phyloP scores from a whole-genome alignment of 2,797 vertebrate genomes.

The Anguilla pacifica region DNA sequence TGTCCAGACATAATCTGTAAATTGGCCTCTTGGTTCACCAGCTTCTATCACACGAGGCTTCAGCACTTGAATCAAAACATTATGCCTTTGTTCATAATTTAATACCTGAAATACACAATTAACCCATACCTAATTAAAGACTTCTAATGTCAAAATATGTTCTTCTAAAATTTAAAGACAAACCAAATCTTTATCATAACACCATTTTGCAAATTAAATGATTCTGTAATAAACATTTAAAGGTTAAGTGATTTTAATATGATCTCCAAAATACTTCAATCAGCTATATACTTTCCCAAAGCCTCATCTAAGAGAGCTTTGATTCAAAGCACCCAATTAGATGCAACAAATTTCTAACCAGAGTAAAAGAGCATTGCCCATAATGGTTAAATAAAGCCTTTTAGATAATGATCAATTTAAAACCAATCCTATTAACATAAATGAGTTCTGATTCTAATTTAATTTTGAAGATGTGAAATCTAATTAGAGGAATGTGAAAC shows the following conservation, averaged over 20 bases:
- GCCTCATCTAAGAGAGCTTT: constrained; percentile 68
- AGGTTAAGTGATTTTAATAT: constrained; percentile 33
- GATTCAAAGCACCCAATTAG: constrained; percentile 74
- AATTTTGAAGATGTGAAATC: constrained; percentile 54
- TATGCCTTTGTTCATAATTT: constrained; percentile 27
- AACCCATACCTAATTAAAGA: constrained; percentile 29
- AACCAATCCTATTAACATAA: constrained; percentile 71
- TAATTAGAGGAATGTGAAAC: constrained; percentile 50
- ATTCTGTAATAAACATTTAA: constrained; percentile 29
- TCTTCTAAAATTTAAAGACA: constrained; percentile 32
- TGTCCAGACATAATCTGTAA: background rate
- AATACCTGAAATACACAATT: constrained; percentile 34
- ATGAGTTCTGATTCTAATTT: constrained; percentile 68
- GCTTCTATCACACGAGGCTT: background rate
- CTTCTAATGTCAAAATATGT: constrained; percentile 24
- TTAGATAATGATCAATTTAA: constrained; percentile 76
- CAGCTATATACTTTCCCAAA: constrained; percentile 49
- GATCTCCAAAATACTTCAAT: constrained; percentile 51
- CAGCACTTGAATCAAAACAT: constrained; percentile 22
- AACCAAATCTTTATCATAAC: constrained; percentile 24
- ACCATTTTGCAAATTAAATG: constrained; percentile 35
- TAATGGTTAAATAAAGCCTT: constrained; percentile 71
- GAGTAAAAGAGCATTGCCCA: constrained; percentile 67
- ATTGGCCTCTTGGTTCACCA: constrained; percentile 6
- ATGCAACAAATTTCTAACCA: constrained; percentile 59